Evolutionary conservation across 1,140 invertebrate species (phyloP).

Genomic region (Drosophila funebris): DNA sequence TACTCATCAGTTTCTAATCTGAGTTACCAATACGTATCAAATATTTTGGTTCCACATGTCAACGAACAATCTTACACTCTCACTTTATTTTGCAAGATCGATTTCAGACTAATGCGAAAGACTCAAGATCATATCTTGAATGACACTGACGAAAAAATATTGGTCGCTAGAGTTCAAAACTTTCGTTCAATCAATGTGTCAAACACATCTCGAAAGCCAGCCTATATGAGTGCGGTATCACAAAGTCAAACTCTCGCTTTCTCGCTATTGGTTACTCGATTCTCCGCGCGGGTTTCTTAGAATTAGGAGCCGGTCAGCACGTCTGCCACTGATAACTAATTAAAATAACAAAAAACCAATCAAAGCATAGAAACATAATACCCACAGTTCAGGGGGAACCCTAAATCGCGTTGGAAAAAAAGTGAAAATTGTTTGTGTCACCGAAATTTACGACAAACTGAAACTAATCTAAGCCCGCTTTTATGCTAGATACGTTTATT

Average conservation of each 20-base stretch:
- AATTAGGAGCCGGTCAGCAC: slow-evolving; percentile 13
- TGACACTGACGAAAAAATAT: background rate
- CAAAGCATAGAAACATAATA: slow-evolving; percentile 40
- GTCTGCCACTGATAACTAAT: slow-evolving; percentile 51
- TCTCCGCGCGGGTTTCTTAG: slow-evolving; percentile 2
- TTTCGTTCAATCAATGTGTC: background rate
- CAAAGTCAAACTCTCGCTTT: slow-evolving; percentile 53
- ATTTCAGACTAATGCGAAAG: background rate
- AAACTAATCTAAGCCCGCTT: slow-evolving; percentile 17
- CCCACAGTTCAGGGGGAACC: background rate
- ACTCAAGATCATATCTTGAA: background rate
- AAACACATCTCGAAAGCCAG: background rate
- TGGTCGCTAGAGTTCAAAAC: background rate
- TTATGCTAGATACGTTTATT: slow-evolving; percentile 23
- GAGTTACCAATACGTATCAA: background rate
- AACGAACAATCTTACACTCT: background rate
- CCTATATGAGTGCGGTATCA: slow-evolving; percentile 5
- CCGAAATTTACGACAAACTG: slow-evolving; percentile 33
- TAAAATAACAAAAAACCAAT: slow-evolving; percentile 61
- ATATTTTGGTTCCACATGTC: background rate
- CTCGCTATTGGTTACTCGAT: slow-evolving; percentile 21
- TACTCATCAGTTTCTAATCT: background rate
- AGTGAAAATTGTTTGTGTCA: slow-evolving; percentile 49
- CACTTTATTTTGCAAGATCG: background rate
- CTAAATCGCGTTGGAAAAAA: slow-evolving; percentile 22